Percentiles rank a stretch among this genome's conserved stretches.
Evolutionary conservation across 1,140 invertebrate species (phyloP).

Genomic region (Mycetomoellerius zeteki): DNA sequence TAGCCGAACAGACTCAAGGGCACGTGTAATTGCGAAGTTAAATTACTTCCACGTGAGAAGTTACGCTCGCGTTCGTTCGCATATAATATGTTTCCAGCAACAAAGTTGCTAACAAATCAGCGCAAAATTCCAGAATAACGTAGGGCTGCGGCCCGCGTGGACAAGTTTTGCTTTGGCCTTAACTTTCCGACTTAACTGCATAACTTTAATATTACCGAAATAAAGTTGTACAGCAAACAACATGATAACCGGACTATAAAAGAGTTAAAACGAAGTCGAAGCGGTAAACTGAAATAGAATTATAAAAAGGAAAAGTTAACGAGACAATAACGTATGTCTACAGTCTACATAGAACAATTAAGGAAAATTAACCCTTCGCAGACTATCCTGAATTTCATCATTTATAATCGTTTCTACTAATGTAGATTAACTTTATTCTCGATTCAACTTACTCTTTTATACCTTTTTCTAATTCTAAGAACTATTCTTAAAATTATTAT

Average conservation of each 20-base stretch:
- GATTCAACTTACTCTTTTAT: too few species aligned
- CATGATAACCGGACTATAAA: background rate
- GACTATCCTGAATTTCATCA: too few species aligned
- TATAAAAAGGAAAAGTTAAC: background rate
- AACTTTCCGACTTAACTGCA: slow-evolving; percentile 43
- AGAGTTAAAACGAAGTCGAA: background rate
- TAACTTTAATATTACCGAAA: slow-evolving; percentile 55
- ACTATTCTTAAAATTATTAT: too few species aligned
- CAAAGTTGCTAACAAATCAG: slow-evolving; percentile 59
- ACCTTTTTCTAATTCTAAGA: too few species aligned
- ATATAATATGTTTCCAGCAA: slow-evolving; percentile 55
- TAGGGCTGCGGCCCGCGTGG: background rate
- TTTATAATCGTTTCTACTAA: too few species aligned
- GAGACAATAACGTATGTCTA: too few species aligned
- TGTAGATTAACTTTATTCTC: too few species aligned
- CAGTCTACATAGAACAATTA: background rate
- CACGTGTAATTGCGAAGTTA: slow-evolving; percentile 54
- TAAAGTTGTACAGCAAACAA: slow-evolving; percentile 28
- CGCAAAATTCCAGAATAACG: slow-evolving; percentile 55
- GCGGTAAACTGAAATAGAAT: background rate
- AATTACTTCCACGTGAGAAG: slow-evolving; percentile 48
- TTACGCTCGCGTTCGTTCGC: slow-evolving; percentile 19
- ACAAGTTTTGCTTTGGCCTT: slow-evolving; percentile 36
- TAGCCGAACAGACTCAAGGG: slow-evolving; percentile 31
- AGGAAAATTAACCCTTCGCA: background rate